Evolutionary conservation across 2,888 invertebrate genomes (phyloP).

Genomic region (Xylocampa areola): DNA sequence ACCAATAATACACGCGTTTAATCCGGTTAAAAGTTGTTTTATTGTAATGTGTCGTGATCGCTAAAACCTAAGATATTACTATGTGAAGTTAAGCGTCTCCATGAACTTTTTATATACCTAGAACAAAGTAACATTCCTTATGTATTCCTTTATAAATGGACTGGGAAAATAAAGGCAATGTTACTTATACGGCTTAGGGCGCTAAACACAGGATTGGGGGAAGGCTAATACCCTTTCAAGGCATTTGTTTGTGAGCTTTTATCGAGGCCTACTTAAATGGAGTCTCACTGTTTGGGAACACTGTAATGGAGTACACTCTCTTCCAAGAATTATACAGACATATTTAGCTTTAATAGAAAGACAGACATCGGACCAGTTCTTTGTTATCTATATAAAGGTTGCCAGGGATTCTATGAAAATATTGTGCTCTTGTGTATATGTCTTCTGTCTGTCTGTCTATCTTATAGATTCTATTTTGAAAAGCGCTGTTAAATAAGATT

Average conservation of each 20-base stretch:
- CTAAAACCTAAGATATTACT: too few species aligned
- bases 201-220: constrained; percentile 50
- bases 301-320: constrained; percentile 25
- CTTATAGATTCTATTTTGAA: too few species aligned
- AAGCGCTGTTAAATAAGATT: too few species aligned
- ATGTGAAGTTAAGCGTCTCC: too few species aligned
- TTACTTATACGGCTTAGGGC: constrained; percentile 55
- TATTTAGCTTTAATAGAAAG: constrained; percentile 8
- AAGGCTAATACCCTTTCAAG: constrained; percentile 58
- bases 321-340: constrained; percentile 11
- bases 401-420: not conserved
- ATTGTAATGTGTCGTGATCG: too few species aligned
- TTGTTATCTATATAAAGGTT: not conserved
- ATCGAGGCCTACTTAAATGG: constrained; percentile 53
- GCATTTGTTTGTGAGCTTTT: constrained; percentile 58
- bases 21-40: too few species aligned
- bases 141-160: constrained; percentile 34
- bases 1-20: too few species aligned
- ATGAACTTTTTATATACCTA: too few species aligned
- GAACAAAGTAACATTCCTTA: constrained; percentile 19
- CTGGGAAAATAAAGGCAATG: constrained; percentile 47
- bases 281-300: constrained; percentile 27
- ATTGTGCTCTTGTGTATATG: constrained; percentile 6
- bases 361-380: not conserved
- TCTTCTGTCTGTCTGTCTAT: too few species aligned